Percentiles rank a stretch among this genome's conserved stretches.
Conservation (phyloP, 2,797 vertebrate genomes). For the Argentina silus region DNA sequence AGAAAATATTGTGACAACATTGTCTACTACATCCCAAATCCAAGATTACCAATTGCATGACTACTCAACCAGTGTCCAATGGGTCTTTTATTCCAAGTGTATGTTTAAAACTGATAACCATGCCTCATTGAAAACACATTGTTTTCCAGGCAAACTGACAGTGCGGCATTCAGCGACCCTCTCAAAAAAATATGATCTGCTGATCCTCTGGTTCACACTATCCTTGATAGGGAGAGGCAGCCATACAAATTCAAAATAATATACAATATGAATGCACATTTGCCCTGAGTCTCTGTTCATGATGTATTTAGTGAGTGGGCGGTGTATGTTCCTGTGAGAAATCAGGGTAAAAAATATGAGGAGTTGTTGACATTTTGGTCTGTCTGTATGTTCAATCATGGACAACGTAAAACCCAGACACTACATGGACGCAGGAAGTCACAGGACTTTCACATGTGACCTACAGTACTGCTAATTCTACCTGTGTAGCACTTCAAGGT, state of each 20-base stretch:
- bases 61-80: conserved; percentile 40
- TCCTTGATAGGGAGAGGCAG: background rate
- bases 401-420: background rate
- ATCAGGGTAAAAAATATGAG: background rate
- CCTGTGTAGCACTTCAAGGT: conserved; percentile 7
- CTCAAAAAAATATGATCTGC: background rate
- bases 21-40: conserved; percentile 54
- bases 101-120: conserved; percentile 52
- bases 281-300: background rate
- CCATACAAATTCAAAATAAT: background rate
- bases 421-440: background rate
- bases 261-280: background rate
- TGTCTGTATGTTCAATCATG: background rate
- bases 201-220: conserved; percentile 39
- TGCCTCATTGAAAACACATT: conserved; percentile 30
- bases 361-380: background rate
- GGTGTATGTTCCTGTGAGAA: background rate
- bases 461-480: background rate
- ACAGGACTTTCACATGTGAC: background rate
- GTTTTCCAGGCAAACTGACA: conserved; percentile 41
- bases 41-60: conserved; percentile 46
- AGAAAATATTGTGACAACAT: conserved; percentile 46
- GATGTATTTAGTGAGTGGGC: background rate
- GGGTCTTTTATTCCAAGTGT: conserved; percentile 44
- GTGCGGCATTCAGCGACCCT: conserved; percentile 36